Conservation (phyloP, 2,797 vertebrate species). For the Eptatretus atami region DNA sequence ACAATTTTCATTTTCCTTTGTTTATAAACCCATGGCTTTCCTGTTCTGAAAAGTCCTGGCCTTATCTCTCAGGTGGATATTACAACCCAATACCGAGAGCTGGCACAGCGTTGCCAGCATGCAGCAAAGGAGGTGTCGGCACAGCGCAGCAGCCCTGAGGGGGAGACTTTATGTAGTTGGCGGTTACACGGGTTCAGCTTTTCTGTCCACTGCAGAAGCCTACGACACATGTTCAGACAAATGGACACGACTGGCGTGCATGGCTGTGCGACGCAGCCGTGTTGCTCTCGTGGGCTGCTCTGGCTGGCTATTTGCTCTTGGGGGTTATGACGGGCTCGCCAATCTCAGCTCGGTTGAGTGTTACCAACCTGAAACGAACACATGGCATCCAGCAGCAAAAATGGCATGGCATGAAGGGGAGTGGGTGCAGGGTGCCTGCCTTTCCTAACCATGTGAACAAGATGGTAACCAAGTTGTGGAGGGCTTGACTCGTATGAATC, state of each 20-base stretch:
- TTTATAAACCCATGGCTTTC: too few species aligned
- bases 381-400: conserved; percentile 2
- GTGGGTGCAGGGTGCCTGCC: conserved; percentile 1
- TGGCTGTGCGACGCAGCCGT: not conserved
- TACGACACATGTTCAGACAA: not conserved
- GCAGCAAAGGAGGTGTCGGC: conserved; percentile 1
- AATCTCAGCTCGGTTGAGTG: conserved; percentile 3
- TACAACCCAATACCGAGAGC: conserved; percentile 2
- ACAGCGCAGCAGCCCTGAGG: not conserved
- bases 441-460: not conserved
- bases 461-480: too few species aligned
- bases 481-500: too few species aligned
- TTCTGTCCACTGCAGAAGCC: not conserved
- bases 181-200: conserved; percentile 1
- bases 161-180: not conserved
- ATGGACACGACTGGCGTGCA: not conserved
- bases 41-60: too few species aligned
- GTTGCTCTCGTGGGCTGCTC: not conserved
- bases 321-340: conserved; percentile 1
- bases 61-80: not conserved
- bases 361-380: not conserved
- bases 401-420: not conserved
- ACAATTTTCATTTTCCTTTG: too few species aligned
- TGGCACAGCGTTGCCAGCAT: not conserved
- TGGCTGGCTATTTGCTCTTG: not conserved